Percentiles rank a stretch among this genome's conserved stretches.
phyloP scores from a whole-genome alignment of 2,888 invertebrate species.

The Congeria kusceri region DNA sequence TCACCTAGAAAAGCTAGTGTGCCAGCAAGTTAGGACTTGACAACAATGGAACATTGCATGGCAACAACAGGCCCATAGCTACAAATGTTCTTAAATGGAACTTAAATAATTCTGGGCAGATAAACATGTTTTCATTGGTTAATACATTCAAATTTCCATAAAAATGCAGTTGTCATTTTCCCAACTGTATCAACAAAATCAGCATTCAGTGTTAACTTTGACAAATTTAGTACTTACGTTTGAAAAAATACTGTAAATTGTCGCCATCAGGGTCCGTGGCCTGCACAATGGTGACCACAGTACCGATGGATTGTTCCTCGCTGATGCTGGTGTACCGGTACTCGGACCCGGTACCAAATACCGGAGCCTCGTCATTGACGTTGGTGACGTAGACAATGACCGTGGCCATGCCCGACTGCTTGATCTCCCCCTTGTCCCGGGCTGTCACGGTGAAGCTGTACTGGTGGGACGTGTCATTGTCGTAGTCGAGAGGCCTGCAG shows the following conservation, averaged over 20 bases:
- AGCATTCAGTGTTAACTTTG: not conserved
- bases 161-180: too few relatives aligned
- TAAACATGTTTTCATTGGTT: too few relatives aligned
- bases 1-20: too few relatives aligned
- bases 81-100: too few relatives aligned
- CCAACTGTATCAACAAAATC: too few relatives aligned
- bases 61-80: too few relatives aligned
- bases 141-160: too few relatives aligned
- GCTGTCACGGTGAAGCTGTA: conserved; percentile 96
- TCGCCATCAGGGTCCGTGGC: conserved; percentile 99
- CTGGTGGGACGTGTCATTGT: conserved; percentile 86
- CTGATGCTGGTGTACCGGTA: conserved; percentile 70
- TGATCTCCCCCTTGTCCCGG: conserved; percentile 96
- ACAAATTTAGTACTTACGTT: conserved; percentile 63
- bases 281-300: conserved; percentile 97
- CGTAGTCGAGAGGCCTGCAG: conserved; percentile 82
- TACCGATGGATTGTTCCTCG: conserved; percentile 87
- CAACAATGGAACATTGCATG: too few relatives aligned
- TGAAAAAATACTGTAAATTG: conserved; percentile 94
- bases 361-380: conserved; percentile 98
- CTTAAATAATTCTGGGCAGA: too few relatives aligned
- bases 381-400: conserved; percentile 98
- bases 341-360: conserved; percentile 70
- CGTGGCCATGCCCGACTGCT: conserved; percentile 96
- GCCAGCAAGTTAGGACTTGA: too few relatives aligned